phyloP scores from a whole-genome alignment of 2,888 invertebrate species.

The Drosophila fulvimacula region DNA sequence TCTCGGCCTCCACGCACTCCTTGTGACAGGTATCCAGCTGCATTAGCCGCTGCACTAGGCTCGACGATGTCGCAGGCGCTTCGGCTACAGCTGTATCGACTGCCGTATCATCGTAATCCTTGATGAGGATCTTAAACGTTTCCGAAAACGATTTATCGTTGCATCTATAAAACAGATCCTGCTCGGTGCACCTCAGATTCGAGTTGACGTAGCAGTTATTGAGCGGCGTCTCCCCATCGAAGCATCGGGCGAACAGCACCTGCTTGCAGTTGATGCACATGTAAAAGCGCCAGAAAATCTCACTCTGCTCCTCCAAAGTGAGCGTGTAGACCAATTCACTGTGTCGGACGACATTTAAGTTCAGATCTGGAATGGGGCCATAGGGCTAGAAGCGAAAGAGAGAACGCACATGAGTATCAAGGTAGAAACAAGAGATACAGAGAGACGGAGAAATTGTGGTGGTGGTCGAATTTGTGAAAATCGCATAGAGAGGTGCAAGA shows the following conservation, averaged over 20 bases:
- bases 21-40: slow-evolving; percentile 87
- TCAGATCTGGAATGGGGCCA: slow-evolving; percentile 81
- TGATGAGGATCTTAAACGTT: slow-evolving; percentile 89
- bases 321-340: slow-evolving; percentile 78
- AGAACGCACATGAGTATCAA: neutral
- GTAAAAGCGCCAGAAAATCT: slow-evolving; percentile 79
- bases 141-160: slow-evolving; percentile 89
- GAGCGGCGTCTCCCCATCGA: slow-evolving; percentile 40
- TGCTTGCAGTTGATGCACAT: slow-evolving; percentile 83
- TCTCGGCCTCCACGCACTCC: slow-evolving; percentile 89
- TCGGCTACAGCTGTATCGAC: too few relatives aligned
- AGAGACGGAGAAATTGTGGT: neutral
- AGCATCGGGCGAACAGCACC: slow-evolving; percentile 79
- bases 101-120: too few relatives aligned
- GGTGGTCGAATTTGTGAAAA: neutral
- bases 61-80: too few relatives aligned
- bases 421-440: neutral
- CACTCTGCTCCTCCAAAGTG: slow-evolving; percentile 60
- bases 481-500: neutral
- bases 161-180: slow-evolving; percentile 87
- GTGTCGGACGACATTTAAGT: slow-evolving; percentile 76
- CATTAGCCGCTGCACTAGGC: slow-evolving; percentile 68
- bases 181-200: slow-evolving; percentile 85
- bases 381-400: slow-evolving; percentile 70
- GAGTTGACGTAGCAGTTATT: slow-evolving; percentile 75